Base-by-base conservation (phyloP, 2,113 vertebrate genomes). In the Heliornis fulica region DNA sequence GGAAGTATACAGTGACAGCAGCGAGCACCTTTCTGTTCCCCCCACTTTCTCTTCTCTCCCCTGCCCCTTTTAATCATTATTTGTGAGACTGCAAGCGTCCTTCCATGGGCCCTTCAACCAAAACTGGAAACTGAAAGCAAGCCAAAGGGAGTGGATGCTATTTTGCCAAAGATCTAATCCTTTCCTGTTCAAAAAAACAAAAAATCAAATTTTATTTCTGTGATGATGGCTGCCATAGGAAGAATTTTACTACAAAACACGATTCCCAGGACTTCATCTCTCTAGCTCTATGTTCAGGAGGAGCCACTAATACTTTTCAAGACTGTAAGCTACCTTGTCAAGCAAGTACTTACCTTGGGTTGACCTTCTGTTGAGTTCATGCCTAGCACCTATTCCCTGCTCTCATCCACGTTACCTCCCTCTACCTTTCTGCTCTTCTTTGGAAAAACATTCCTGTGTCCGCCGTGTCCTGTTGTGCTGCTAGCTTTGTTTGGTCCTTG, bases 101-200 rank as follows among this genome's bases (percentile, higher is more conserved):
- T 50, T 83, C 20, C 31, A 1, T 29, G 7, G 64, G 51, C 69
- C 68, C 76, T 75, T 93, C 48, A 54, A 13, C 69, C 74, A 78
- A 77, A 91, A 54, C 38, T 36, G 63, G 70, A 60, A 59, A n/a
- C 34, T 40, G 75, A 82, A 76, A 90, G 65, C 79, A 95, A 97
- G 84, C 90, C 92, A 96, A 93, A 91, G 93, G 88, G 88, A 96
- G 81, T 61, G 34, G 41, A 95, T 40, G 16, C 86, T 97, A 11
- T 97, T 96, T 96, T 81, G 66, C 98, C 98, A 98, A 98, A 98
- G 98, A 98, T 84, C 77, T 46, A 70, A 95, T 40, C 86, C 75
- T 80, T 96, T 96, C 93, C 87, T 88, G 60, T 91, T 80, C 61
- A 15, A 91, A 97, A 89, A 83, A 86, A 61, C 83, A 64, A 28